phyloP scores from a whole-genome alignment of 92 coral and sea anemone species.

The Siderastrea siderea region DNA sequence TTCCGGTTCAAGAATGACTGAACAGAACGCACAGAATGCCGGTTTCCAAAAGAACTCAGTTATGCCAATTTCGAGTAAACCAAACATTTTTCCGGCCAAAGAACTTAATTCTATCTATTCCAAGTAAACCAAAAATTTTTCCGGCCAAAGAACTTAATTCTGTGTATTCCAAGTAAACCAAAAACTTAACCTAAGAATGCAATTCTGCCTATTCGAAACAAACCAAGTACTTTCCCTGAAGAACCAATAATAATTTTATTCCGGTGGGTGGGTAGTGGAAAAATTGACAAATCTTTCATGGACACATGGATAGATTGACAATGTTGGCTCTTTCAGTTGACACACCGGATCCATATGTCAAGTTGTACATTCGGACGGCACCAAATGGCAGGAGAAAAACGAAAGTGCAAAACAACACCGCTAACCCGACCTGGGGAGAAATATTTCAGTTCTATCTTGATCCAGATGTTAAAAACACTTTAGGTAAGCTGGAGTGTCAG shows the following conservation, averaged over 20 bases:
- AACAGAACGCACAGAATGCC: neutral
- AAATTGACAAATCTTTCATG: neutral
- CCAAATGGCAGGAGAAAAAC: conserved; percentile 67
- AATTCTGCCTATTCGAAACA: too few relatives aligned
- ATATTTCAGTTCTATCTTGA: conserved; percentile 64
- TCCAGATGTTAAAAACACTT: conserved; percentile 53
- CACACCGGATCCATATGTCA: conserved; percentile 80
- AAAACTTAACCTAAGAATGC: too few relatives aligned
- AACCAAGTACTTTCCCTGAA: too few relatives aligned
- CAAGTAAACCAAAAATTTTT: too few relatives aligned
- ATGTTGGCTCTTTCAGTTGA: conserved; percentile 46
- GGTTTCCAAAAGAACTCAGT: too few relatives aligned
- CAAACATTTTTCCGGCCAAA: too few relatives aligned
- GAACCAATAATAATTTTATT: too few relatives aligned
- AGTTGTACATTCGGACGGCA: conserved; percentile 57
- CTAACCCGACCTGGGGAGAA: conserved; percentile 75
- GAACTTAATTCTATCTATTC: too few relatives aligned
- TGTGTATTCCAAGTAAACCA: too few relatives aligned
- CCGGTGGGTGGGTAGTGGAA: too few relatives aligned
- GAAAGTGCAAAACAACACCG: conserved; percentile 52
- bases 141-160: too few relatives aligned
- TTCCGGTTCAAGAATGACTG: neutral
- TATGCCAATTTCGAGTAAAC: too few relatives aligned
- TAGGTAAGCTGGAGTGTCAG: conserved; percentile 41
- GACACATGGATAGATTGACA: neutral